A percentile compares a stretch with the other conserved stretches of the same genome.
Conservation (phyloP, 2,113 vertebrate genomes). For the Rhinichthys klamathensis region DNA sequence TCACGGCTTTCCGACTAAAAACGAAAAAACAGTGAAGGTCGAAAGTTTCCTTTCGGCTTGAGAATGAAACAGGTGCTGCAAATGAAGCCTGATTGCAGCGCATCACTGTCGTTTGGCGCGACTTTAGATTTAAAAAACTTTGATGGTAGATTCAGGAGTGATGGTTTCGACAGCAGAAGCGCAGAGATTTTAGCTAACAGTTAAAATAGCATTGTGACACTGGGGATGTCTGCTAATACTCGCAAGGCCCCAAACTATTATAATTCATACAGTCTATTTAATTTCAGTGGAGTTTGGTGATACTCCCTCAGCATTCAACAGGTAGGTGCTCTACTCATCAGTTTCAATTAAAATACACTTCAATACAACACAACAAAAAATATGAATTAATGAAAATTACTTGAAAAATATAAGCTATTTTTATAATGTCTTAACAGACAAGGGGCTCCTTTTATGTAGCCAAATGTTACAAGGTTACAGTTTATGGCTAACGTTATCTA, state of each 20-base stretch:
- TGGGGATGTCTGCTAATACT: not conserved
- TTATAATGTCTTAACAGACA: too few relatives aligned
- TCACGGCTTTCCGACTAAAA: slow-evolving; percentile 46
- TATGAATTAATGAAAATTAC: too few relatives aligned
- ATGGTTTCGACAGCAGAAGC: not conserved
- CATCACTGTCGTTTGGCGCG: slow-evolving; percentile 28
- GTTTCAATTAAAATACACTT: not conserved
- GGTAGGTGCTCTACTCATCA: not conserved
- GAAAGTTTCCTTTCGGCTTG: slow-evolving; percentile 48
- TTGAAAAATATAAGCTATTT: too few relatives aligned
- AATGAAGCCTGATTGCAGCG: slow-evolving; percentile 57
- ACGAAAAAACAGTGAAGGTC: slow-evolving; percentile 40
- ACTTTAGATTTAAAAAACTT: not conserved
- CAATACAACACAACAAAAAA: too few relatives aligned
- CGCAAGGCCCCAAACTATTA: not conserved
- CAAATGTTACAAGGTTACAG: too few relatives aligned
- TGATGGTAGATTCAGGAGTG: not conserved
- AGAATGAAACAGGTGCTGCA: slow-evolving; percentile 50
- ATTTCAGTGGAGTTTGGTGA: not conserved
- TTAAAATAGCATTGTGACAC: not conserved
- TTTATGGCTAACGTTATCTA: too few relatives aligned
- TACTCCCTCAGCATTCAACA: not conserved
- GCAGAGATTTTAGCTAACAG: not conserved
- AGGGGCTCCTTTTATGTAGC: too few relatives aligned
- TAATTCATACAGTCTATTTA: not conserved